Evolutionary conservation across 2,113 vertebrate species (phyloP).

Genomic region (Archocentrus centrarchus): DNA sequence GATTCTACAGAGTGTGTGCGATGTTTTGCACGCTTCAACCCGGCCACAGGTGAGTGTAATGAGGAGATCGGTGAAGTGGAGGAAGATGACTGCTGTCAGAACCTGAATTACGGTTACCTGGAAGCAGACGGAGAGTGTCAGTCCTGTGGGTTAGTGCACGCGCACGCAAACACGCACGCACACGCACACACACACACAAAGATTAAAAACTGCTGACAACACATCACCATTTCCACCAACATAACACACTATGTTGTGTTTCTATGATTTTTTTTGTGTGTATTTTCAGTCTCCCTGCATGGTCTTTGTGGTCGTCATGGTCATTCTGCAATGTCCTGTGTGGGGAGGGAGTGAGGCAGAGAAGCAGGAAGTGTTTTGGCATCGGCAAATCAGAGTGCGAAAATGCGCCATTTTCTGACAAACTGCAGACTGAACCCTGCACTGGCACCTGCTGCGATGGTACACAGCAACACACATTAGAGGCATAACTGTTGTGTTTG

Average conservation of each 20-base stretch:
- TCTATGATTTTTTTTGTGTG: background rate
- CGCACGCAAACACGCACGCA: slow-evolving; percentile 13
- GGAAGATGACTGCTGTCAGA: slow-evolving; percentile 63
- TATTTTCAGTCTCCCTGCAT: slow-evolving; percentile 25
- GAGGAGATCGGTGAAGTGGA: slow-evolving; percentile 61
- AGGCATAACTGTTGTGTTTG: background rate
- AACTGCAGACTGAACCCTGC: slow-evolving; percentile 35
- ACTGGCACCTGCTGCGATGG: slow-evolving; percentile 56
- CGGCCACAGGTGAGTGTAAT: slow-evolving; percentile 29
- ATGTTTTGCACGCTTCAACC: slow-evolving; percentile 46
- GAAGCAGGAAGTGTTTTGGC: slow-evolving; percentile 48
- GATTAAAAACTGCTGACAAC: background rate
- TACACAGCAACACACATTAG: slow-evolving; percentile 16
- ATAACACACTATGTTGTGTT: background rate
- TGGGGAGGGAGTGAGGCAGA: slow-evolving; percentile 57
- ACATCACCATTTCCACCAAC: background rate
- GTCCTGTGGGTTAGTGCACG: slow-evolving; percentile 64
- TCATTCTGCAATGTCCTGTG: slow-evolving; percentile 51
- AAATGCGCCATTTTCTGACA: rapidly evolving
- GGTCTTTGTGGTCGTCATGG: slow-evolving; percentile 66
- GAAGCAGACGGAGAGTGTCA: slow-evolving; percentile 27
- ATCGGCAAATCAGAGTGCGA: slow-evolving; percentile 21
- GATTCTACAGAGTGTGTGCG: slow-evolving; percentile 45
- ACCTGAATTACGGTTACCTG: slow-evolving; percentile 44
- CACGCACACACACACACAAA: background rate